phyloP scores from a whole-genome alignment of 2,797 vertebrate genomes.

The Myotis daubentonii region DNA sequence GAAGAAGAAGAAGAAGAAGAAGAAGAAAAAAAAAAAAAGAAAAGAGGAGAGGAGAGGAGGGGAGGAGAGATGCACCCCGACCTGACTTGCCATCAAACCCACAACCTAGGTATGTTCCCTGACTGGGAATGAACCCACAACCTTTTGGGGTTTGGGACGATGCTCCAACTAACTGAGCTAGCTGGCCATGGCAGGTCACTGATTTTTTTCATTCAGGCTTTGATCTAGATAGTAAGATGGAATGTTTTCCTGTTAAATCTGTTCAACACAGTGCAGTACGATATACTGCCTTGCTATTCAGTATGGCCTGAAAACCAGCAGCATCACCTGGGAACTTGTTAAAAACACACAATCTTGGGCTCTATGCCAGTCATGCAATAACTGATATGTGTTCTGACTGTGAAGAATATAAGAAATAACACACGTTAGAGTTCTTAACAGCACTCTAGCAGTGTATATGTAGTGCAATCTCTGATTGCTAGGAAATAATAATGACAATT shows the following conservation, averaged over 20 bases:
- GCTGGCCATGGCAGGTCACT: neutral
- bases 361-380: neutral
- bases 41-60: too few relatives aligned
- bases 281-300: slow-evolving; percentile 14
- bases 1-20: too few relatives aligned
- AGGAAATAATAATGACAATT: slow-evolving; percentile 39
- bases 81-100: too few relatives aligned
- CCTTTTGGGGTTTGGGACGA: too few relatives aligned
- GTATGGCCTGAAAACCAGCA: neutral
- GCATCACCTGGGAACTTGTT: neutral
- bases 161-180: too few relatives aligned
- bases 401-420: slow-evolving; percentile 6
- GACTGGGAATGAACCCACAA: too few relatives aligned
- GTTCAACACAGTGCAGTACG: neutral
- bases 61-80: too few relatives aligned
- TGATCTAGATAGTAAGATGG: neutral
- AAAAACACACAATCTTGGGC: neutral
- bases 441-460: neutral
- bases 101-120: too few relatives aligned
- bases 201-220: slow-evolving; percentile 29
- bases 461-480: neutral
- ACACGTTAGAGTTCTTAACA: neutral
- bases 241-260: neutral
- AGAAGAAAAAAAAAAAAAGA: too few relatives aligned
- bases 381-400: neutral